Percentiles rank a stretch among this genome's conserved stretches.
These are phyloP conservation scores for Atlantisia rogersi DNA, from an alignment of 2,113 vertebrate genomes.

Conservation along the genomic window DNA sequence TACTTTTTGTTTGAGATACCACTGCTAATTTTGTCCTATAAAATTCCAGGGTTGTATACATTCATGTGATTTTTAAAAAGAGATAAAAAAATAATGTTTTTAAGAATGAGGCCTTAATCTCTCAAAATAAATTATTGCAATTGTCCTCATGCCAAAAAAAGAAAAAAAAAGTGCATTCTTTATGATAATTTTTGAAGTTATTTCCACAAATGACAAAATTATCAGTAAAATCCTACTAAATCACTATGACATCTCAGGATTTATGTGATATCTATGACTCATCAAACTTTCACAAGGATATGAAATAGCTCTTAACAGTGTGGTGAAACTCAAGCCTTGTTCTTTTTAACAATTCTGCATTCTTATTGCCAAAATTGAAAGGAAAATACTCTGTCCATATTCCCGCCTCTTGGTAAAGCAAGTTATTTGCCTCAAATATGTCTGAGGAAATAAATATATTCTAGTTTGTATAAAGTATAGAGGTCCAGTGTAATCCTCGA, in stretches of 20 bases:
- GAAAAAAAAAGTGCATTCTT: neutral
- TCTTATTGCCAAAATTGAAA: neutral
- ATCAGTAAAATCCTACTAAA: neutral
- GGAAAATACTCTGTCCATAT: constrained; percentile 36
- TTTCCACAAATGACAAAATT: constrained; percentile 37
- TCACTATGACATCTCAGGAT: neutral
- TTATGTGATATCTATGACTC: neutral
- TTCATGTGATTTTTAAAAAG: neutral
- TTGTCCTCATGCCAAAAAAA: neutral
- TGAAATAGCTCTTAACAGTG: neutral
- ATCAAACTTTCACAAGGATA: neutral
- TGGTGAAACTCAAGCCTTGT: neutral
- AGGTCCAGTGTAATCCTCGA: neutral
- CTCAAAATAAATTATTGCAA: neutral
- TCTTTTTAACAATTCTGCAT: constrained; percentile 22
- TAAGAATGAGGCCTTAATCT: neutral
- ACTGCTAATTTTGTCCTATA: constrained; percentile 13
- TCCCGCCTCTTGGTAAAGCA: neutral
- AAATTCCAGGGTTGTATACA: neutral
- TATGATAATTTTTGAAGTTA: constrained; percentile 9
- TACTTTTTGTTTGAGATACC: neutral
- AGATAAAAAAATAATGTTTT: neutral
- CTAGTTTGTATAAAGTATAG: constrained; percentile 19
- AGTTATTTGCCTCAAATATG: neutral
- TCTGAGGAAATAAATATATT: constrained; percentile 19